A percentile compares a stretch with the other conserved stretches of the same genome.
These are phyloP conservation scores for Mustelus asterias DNA, from an alignment of 2,113 vertebrate species.

Conservation along the genomic window DNA sequence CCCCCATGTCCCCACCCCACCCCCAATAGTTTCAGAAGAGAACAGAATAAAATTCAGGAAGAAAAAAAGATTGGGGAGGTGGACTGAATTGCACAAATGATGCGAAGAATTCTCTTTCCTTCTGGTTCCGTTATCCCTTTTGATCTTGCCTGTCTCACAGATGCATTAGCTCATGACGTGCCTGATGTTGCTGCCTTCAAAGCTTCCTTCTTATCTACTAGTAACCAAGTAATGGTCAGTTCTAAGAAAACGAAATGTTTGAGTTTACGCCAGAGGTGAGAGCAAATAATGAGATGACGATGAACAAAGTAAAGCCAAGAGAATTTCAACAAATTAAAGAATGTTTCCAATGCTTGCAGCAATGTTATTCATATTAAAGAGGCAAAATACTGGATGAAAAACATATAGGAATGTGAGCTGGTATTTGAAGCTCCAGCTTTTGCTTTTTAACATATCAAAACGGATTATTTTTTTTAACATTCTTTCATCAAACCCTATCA, in stretches of 20 bases:
- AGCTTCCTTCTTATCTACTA: neutral
- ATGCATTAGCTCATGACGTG: neutral
- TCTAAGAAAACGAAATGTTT: neutral
- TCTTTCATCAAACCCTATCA: neutral
- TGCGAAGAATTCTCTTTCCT: neutral
- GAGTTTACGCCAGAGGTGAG: neutral
- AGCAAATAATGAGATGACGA: neutral
- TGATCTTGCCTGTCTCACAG: neutral
- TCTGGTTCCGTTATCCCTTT: neutral
- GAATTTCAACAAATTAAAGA: neutral
- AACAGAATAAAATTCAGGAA: neutral
- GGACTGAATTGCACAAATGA: neutral
- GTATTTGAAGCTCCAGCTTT: neutral
- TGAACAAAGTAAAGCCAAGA: neutral
- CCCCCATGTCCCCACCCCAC: no score
- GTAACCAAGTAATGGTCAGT: neutral
- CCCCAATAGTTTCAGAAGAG: neutral
- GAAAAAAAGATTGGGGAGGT: no score
- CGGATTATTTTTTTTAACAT: neutral
- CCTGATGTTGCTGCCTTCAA: neutral
- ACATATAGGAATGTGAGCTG: neutral
- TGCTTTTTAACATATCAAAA: neutral
- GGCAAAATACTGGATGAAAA: neutral
- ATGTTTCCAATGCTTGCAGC: neutral
- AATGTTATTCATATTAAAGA: neutral